Evolutionary conservation across 2,888 invertebrate genomes (phyloP), one percentile per base, ranked within the genome.

Genomic region (Heliconius ethilla): DNA sequence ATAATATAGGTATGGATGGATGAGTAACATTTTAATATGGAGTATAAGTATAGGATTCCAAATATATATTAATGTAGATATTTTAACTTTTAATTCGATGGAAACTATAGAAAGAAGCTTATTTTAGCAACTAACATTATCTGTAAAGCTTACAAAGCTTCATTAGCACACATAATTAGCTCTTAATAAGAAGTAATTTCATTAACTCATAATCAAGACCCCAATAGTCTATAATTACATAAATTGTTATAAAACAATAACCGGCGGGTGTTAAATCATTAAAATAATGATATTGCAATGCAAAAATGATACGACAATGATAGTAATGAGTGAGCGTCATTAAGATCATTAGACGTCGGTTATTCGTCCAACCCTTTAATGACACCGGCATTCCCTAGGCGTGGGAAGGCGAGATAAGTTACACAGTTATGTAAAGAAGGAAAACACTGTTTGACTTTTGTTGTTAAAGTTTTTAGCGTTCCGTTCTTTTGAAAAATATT

Each of bases 351-450:
- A 85, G 85, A 83, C 82, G 83, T 81, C 79, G 80, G 80, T 82
- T 83, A 83, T 82, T 81, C 82, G 80, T 83, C 82, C 82, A 82
- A 83, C 83, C 83, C 83, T 83, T 84, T 86, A 86, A 85, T 84
- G 83, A 83, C 82, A 83, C 81, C 84, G 82, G 84, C 87, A 87
- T 89, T 86, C 89, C 86, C 81, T 78, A 80, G 84, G 84, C 92
- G 92, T 93, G 92, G 90, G 92, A 93, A 92, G 86, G 82, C 79
- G 77, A 88, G 90, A 90, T 91, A 90, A 87, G 84, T 82, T 81
- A 82, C 80, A 87, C 90, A 86, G 91, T 91, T 92, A 90, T 88
- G 90, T 89, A 90, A 91, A 90, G 89, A 88, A 88, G 92, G 91
- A 91, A 92, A 91, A 89, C 87, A 82, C 80, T 90, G 88, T 90